Conservation (phyloP, 2,113 vertebrate species). For the Benitochromis conjunctus region DNA sequence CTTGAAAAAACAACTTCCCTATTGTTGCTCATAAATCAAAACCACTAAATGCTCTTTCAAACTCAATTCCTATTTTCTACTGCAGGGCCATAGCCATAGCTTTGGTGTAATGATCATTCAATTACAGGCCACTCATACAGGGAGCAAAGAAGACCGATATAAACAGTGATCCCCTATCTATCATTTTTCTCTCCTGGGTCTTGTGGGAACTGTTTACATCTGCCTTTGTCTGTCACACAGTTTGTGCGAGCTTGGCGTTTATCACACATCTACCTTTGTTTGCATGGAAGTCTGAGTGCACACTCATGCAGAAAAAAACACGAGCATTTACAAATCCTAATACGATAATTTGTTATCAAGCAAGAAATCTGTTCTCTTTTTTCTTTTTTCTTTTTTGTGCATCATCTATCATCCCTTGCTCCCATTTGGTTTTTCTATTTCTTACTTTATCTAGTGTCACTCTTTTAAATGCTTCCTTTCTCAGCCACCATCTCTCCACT, state of each 20-base stretch:
- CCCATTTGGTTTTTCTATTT: constrained; percentile 24
- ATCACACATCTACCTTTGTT: background rate
- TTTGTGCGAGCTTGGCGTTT: constrained; percentile 1
- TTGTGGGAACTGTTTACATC: constrained; percentile 25
- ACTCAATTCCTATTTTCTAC: constrained; percentile 46
- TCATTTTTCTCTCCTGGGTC: constrained; percentile 28
- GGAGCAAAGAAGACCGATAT: constrained; percentile 23
- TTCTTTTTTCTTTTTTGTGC: background rate
- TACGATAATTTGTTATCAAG: background rate
- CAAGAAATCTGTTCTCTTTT: background rate
- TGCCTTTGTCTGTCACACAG: constrained; percentile 22
- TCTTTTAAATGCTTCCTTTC: background rate
- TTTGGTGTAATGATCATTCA: constrained; percentile 62
- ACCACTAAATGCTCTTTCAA: constrained; percentile 58
- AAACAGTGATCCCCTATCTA: constrained; percentile 33
- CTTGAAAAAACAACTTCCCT: constrained; percentile 50
- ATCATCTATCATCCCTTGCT: background rate
- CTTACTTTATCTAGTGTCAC: constrained; percentile 31
- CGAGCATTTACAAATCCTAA: background rate
- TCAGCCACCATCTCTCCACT: background rate
- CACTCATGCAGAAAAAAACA: background rate
- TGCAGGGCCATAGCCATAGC: constrained; percentile 40
- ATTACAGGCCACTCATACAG: constrained; percentile 56
- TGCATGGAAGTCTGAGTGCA: background rate
- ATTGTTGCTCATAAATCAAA: constrained; percentile 71